Percentiles rank a stretch among this genome's conserved stretches.
phyloP scores from a whole-genome alignment of 2,888 invertebrate genomes.

The Zele albiditarsus region DNA sequence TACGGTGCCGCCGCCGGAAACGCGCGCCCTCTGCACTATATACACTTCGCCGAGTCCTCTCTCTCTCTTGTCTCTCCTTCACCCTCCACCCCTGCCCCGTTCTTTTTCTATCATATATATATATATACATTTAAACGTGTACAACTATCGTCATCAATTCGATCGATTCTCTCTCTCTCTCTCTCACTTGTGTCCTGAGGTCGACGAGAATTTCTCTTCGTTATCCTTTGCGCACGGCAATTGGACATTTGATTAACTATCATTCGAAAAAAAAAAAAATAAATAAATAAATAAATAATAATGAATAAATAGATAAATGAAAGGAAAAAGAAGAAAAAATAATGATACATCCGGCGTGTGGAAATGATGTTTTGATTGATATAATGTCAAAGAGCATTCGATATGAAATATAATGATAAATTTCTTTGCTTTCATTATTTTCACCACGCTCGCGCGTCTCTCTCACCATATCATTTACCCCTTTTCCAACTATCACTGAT shows the following conservation, averaged over 20 bases:
- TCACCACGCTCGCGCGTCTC: no score
- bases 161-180: conserved; percentile 23
- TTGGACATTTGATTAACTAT: conserved; percentile 11
- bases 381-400: not conserved
- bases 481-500: not conserved
- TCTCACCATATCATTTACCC: no score
- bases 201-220: conserved; percentile 24
- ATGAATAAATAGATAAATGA: not conserved
- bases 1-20: conserved; percentile 35
- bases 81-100: not conserved
- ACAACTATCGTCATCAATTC: conserved; percentile 12
- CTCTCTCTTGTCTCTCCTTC: conserved; percentile 4
- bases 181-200: conserved; percentile 10
- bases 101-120: not conserved
- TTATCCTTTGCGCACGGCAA: not conserved
- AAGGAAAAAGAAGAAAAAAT: not conserved
- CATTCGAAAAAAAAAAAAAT: not conserved
- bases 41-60: conserved; percentile 21
- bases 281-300: not conserved
- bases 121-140: not conserved
- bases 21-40: conserved; percentile 32
- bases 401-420: no score
- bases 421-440: no score
- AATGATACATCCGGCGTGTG: not conserved
- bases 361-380: conserved; percentile 27